Conservation (phyloP, 2,888 invertebrate species). For the Lasioglossum zephyrum region DNA sequence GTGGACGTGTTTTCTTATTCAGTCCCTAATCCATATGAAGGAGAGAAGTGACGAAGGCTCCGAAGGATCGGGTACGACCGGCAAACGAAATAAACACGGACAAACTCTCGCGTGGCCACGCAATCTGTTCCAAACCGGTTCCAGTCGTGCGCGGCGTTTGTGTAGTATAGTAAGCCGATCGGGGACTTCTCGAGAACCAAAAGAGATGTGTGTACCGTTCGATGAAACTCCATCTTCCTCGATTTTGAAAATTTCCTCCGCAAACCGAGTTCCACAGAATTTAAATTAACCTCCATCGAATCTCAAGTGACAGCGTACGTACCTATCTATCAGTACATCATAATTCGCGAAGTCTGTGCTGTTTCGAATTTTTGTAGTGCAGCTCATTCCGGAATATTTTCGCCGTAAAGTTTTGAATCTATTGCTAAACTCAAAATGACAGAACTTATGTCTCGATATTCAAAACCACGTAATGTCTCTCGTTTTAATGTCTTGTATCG, state of each 20-base stretch:
- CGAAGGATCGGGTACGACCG: conserved; percentile 22
- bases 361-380: no score
- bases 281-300: neutral
- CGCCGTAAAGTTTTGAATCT: neutral
- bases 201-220: neutral
- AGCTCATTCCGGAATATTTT: neutral
- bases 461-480: neutral
- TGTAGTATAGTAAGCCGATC: conserved; percentile 43
- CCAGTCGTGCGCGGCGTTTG: conserved; percentile 14
- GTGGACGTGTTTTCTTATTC: conserved; percentile 19
- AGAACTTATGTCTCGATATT: neutral
- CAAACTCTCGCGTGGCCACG: conserved; percentile 38
- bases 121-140: conserved; percentile 58
- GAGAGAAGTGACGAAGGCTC: conserved; percentile 15
- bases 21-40: conserved; percentile 27
- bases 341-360: neutral
- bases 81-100: conserved; percentile 50
- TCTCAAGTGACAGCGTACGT: neutral
- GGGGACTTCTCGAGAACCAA: conserved; percentile 43
- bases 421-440: neutral
- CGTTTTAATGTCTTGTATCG: no score
- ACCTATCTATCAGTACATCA: neutral
- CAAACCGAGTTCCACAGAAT: neutral
- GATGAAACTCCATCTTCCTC: conserved; percentile 19
- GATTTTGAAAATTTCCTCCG: neutral